Percentiles rank a stretch among this genome's conserved stretches.
phyloP scores from a whole-genome alignment of 2,888 invertebrate genomes.

The Pollenia griseotomentosa region DNA sequence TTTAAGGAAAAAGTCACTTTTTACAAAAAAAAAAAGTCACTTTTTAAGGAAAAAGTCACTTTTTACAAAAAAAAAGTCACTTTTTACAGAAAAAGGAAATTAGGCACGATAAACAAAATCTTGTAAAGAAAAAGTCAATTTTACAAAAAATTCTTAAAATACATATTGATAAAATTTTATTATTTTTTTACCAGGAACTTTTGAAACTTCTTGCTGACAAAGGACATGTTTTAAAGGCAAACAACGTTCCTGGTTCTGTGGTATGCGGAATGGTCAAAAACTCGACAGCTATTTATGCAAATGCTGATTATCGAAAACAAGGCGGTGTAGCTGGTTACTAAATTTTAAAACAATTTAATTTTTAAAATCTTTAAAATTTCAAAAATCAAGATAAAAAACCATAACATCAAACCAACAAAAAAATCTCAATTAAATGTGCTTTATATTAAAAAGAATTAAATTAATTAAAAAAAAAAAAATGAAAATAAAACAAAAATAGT shows the following conservation, averaged over 20 bases:
- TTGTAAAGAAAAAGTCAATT: neutral
- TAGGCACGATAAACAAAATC: too few relatives aligned
- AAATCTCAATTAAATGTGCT: constrained; percentile 74
- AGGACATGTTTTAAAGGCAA: constrained; percentile 88
- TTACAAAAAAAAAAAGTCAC: neutral
- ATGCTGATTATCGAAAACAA: constrained; percentile 92
- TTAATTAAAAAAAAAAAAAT: constrained; percentile 26
- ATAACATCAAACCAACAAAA: constrained; percentile 52
- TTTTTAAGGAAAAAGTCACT: too few relatives aligned
- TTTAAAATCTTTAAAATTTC: neutral
- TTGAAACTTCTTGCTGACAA: constrained; percentile 87
- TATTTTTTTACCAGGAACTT: constrained; percentile 85
- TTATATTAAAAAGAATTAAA: constrained; percentile 66
- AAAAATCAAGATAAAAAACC: constrained; percentile 14
- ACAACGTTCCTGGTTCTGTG: constrained; percentile 86
- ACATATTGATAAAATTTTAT: neutral
- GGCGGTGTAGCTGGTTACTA: constrained; percentile 91
- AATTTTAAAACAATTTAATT: neutral
- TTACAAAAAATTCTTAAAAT: neutral
- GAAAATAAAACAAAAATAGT: constrained; percentile 46
- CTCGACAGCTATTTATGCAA: constrained; percentile 89
- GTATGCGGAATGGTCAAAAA: constrained; percentile 89
- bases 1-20: too few relatives aligned
- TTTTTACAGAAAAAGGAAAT: too few relatives aligned
- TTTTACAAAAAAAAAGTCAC: too few relatives aligned